A percentile compares a stretch with the other conserved stretches of the same genome.
phyloP scores from a whole-genome alignment of 2,888 invertebrate genomes.

The Celastrina argiolus region DNA sequence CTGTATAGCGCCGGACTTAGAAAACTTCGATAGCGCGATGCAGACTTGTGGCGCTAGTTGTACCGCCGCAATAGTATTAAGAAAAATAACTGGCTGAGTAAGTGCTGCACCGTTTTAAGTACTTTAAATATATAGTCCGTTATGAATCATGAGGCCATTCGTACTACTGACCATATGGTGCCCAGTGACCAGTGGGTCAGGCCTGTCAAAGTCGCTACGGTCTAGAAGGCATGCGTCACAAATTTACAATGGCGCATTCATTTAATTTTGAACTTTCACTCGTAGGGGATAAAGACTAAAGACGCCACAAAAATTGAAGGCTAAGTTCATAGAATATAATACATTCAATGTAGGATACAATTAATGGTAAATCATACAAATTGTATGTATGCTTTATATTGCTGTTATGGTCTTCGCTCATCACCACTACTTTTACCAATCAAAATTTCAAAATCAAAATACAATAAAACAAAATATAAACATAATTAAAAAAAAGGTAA shows the following conservation, averaged over 20 bases:
- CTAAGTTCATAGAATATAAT: not conserved
- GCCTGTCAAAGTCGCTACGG: constrained; percentile 21
- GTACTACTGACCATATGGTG: constrained; percentile 50
- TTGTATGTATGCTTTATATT: not conserved
- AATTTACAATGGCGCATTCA: not conserved
- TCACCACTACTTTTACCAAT: no score
- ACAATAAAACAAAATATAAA: no score
- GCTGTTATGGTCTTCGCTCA: not conserved
- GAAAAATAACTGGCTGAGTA: not conserved
- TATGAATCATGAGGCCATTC: constrained; percentile 42
- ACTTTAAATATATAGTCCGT: constrained; percentile 18
- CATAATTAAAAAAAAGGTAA: no score
- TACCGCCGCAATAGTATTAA: no score
- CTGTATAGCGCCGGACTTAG: no score
- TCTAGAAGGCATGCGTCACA: constrained; percentile 12
- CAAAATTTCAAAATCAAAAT: no score
- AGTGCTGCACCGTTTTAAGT: not conserved
- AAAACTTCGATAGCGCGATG: no score
- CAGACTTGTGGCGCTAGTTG: no score
- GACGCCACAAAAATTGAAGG: not conserved
- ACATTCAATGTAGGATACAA: not conserved
- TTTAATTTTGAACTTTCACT: not conserved
- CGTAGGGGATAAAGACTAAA: not conserved
- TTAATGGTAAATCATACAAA: not conserved
- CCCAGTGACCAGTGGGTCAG: constrained; percentile 33